phyloP scores from a whole-genome alignment of 2,113 vertebrate species.

The Xenopus laevis region DNA sequence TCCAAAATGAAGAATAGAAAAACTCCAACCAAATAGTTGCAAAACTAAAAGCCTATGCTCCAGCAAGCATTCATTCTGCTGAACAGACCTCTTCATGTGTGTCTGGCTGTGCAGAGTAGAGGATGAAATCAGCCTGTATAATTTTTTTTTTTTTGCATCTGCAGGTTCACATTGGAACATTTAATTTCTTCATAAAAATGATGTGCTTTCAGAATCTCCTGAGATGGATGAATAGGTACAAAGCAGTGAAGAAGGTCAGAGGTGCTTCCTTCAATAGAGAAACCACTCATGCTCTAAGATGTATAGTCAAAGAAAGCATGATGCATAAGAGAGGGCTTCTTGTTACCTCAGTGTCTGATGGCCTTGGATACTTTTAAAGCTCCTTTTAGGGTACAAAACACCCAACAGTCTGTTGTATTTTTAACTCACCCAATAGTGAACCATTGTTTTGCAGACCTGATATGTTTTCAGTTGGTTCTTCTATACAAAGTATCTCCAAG shows the following conservation, averaged over 20 bases:
- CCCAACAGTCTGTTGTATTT: neutral
- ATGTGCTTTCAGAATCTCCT: constrained; percentile 49
- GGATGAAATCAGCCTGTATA: constrained; percentile 60
- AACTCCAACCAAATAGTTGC: constrained; percentile 31
- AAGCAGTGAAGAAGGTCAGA: constrained; percentile 51
- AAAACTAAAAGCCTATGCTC: constrained; percentile 32
- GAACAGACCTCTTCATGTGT: constrained; percentile 16
- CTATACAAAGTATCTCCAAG: no score
- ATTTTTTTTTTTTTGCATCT: constrained; percentile 46
- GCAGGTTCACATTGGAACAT: constrained; percentile 44
- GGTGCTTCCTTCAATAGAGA: constrained; percentile 51
- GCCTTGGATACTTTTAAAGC: neutral
- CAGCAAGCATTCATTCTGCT: constrained; percentile 37
- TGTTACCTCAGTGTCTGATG: neutral
- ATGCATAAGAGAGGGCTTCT: neutral
- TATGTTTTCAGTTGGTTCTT: no score
- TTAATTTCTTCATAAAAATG: constrained; percentile 50
- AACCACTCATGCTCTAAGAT: constrained; percentile 51
- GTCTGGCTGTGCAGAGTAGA: constrained; percentile 47
- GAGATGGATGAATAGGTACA: constrained; percentile 53
- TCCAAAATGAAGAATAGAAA: constrained; percentile 40
- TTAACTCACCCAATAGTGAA: neutral
- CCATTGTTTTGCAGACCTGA: neutral
- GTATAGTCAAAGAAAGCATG: no score
- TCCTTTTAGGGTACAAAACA: neutral